Conservation (phyloP, 2,888 invertebrate genomes). For the Plebejus argus region DNA sequence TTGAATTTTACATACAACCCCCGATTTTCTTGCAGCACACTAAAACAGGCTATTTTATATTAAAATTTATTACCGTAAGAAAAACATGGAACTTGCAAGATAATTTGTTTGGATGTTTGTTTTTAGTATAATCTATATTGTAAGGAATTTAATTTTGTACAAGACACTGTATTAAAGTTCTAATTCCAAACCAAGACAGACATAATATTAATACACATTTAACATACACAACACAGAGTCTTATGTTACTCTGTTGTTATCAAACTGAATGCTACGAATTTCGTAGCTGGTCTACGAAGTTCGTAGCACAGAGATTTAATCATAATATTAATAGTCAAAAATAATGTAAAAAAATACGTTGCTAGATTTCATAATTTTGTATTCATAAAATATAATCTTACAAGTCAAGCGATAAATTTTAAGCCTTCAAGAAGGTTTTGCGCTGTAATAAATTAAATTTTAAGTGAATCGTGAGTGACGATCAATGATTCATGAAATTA, state of each 20-base stretch:
- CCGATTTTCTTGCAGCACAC: constrained; percentile 66
- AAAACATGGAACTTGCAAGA: neutral
- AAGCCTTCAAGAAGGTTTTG: constrained; percentile 2
- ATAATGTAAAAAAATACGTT: neutral
- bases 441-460: constrained; percentile 13
- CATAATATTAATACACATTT: no score
- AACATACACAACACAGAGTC: no score
- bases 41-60: constrained; percentile 49
- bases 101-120: neutral
- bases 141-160: neutral
- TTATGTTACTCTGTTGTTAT: no score
- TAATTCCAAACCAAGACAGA: no score
- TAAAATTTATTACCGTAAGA: constrained; percentile 30
- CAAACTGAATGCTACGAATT: neutral
- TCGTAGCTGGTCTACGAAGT: neutral
- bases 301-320: neutral
- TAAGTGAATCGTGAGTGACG: constrained; percentile 32
- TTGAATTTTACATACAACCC: constrained; percentile 77
- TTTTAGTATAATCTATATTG: neutral
- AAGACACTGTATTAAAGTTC: no score
- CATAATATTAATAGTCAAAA: neutral
- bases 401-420: neutral
- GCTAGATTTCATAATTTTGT: neutral
- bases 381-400: neutral
- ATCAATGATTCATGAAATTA: constrained; percentile 40